Evolutionary conservation across 2,888 invertebrate genomes (phyloP), one percentile per base, ranked within the genome.

Genomic region (Balanococcus diminutus): DNA sequence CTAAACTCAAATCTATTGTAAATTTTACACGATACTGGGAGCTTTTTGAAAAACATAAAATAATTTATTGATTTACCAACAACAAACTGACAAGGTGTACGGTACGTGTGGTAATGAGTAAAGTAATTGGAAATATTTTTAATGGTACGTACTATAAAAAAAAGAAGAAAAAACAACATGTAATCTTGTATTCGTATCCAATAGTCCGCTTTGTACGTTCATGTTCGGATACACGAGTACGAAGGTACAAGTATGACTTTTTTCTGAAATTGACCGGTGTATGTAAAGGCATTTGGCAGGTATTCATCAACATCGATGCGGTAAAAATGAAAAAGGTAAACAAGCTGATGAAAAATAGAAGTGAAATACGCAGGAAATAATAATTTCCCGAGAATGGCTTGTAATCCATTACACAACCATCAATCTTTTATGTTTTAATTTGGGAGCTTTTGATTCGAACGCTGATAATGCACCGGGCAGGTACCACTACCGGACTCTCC

Each of bases 381-480:
- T 67, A 67, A 67, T 67, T 67, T 28, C 25, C 61, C 61, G 61
- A 3, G 25, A 67, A 67, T 28, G 25, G 25, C 28, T 25, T 16
- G 61, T 67, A 67, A 67, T 67, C 61, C 61, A 67, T 67, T 67
- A 67, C 61, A 67, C 61, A 14, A 25, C 61, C 61, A 67, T 67
- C 61, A 67, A 67, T 67, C 61, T 67, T 67, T 67, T 67, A 67
- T 67, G 61, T 67, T 67, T 67, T 67, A 67, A 67, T 67, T 67
- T 67, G 51, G 51, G 28, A 28, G 25, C 61, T 67, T 67, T 67
- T 67, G 61, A 67, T 67, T 25, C 8, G 25, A 22, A 67, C 25
- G 61, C 11, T 67, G 28, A 25, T 67, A 46, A 2, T 36, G 36
- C 36, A 36, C 36, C 8, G 36, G 36, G 36, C n/a, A n/a, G n/a